Evolutionary conservation across 37 sponge, comb jelly and placozoan species (phyloP).

Genomic region (Corticium candelabrum): DNA sequence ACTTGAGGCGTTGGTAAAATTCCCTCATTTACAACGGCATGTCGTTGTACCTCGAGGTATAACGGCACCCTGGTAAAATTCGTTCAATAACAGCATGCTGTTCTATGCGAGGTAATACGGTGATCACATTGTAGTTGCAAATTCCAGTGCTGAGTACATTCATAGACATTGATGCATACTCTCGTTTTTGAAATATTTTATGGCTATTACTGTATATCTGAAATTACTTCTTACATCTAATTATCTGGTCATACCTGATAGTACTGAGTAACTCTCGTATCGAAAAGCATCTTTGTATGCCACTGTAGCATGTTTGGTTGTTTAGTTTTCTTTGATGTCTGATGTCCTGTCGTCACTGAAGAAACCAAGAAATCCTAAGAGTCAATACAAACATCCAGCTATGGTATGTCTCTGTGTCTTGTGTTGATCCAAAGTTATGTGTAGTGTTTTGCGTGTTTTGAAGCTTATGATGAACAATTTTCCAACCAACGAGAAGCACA

Average conservation of each 20-base stretch:
- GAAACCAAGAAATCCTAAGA: conserved; percentile 21
- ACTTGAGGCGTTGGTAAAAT: no score
- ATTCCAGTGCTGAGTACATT: no score
- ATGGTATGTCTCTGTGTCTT: no score
- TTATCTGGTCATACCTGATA: background rate
- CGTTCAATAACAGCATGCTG: no score
- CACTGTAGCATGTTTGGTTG: no score
- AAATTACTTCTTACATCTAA: background rate
- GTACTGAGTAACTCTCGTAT: background rate
- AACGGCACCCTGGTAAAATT: no score
- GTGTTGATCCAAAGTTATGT: background rate
- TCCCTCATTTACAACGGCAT: no score
- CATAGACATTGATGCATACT: background rate
- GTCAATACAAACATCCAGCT: background rate
- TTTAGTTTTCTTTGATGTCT: conserved; percentile 41
- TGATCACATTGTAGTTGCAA: no score
- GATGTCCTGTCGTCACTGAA: conserved; percentile 44
- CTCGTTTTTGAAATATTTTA: background rate
- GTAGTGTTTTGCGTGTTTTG: background rate
- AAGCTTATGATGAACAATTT: conserved; percentile 60
- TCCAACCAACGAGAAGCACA: background rate
- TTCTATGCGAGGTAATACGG: no score
- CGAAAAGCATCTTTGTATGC: no score
- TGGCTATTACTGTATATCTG: no score
- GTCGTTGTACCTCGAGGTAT: no score